Percentiles rank a stretch among this genome's conserved stretches.
Evolutionary conservation across 2,888 invertebrate species (phyloP).

Genomic region (Alentia gelatinosa): DNA sequence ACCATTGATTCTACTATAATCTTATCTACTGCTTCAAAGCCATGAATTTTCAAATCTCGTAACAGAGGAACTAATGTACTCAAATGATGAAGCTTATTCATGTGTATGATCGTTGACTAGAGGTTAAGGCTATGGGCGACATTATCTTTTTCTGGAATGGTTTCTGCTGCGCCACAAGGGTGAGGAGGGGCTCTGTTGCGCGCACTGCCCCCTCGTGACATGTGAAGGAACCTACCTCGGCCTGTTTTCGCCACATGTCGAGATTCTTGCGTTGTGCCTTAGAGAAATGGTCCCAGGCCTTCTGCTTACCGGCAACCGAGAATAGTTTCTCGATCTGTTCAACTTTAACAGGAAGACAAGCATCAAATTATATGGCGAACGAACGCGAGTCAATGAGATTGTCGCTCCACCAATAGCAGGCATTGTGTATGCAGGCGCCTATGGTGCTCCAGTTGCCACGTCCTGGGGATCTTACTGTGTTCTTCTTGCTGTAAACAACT

Average conservation of each 20-base stretch:
- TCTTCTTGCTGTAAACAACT: background rate
- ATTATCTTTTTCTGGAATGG: background rate
- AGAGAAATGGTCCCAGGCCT: constrained; percentile 99
- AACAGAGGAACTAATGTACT: too few species aligned
- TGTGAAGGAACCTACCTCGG: constrained; percentile 87
- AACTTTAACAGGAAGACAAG: constrained; percentile 84
- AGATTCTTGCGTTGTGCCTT: constrained; percentile 99
- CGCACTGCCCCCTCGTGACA: background rate
- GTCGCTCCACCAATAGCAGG: background rate
- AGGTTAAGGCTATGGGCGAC: background rate
- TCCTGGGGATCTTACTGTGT: background rate
- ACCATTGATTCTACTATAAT: background rate
- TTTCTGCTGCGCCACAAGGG: constrained; percentile 8
- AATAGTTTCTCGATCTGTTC: constrained; percentile 99
- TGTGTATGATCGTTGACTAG: too few species aligned
- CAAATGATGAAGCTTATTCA: too few species aligned
- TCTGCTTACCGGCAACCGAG: constrained; percentile 96
- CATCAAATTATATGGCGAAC: constrained; percentile 33
- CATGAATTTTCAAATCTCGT: too few species aligned
- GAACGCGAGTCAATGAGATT: background rate
- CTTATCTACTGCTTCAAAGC: background rate
- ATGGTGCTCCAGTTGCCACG: background rate
- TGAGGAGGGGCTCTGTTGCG: background rate
- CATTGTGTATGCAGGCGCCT: background rate
- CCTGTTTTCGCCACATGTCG: constrained; percentile 98